Conservation (phyloP, 1,140 invertebrate species). For the Caerostris extrusa region DNA sequence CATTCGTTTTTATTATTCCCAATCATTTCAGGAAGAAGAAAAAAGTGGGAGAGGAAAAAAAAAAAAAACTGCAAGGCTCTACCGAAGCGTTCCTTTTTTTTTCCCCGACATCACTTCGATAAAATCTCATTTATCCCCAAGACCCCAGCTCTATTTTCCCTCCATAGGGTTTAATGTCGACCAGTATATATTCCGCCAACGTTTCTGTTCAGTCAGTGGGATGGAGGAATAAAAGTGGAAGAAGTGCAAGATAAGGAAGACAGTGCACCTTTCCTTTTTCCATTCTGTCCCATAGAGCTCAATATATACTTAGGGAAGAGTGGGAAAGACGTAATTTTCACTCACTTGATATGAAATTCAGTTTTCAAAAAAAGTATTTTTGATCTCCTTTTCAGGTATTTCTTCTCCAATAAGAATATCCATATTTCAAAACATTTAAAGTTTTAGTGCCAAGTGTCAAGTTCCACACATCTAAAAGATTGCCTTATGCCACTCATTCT, state of each 20-base stretch:
- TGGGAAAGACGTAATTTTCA: neutral
- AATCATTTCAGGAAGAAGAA: slow-evolving; percentile 71
- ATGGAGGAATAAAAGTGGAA: slow-evolving; percentile 37
- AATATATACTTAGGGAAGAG: slow-evolving; percentile 9
- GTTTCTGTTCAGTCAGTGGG: slow-evolving; percentile 38
- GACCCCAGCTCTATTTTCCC: slow-evolving; percentile 64
- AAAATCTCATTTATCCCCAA: slow-evolving; percentile 76
- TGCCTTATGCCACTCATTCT: no score
- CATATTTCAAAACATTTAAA: neutral
- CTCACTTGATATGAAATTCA: neutral
- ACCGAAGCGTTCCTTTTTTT: slow-evolving; percentile 31
- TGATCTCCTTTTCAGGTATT: neutral
- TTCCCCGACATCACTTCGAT: slow-evolving; percentile 65
- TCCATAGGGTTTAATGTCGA: slow-evolving; percentile 68
- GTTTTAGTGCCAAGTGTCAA: neutral
- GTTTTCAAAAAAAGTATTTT: neutral
- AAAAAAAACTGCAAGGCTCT: slow-evolving; percentile 42
- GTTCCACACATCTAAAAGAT: no score
- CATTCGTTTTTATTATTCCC: slow-evolving; percentile 76
- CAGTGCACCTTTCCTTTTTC: neutral
- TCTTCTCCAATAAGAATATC: neutral
- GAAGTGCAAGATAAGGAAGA: neutral
- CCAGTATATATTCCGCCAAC: slow-evolving; percentile 73
- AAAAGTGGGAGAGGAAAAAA: neutral
- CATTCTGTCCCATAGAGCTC: slow-evolving; percentile 26